Evolutionary conservation across 2,797 vertebrate species (phyloP).

Genomic region (Dermochelys coriacea): DNA sequence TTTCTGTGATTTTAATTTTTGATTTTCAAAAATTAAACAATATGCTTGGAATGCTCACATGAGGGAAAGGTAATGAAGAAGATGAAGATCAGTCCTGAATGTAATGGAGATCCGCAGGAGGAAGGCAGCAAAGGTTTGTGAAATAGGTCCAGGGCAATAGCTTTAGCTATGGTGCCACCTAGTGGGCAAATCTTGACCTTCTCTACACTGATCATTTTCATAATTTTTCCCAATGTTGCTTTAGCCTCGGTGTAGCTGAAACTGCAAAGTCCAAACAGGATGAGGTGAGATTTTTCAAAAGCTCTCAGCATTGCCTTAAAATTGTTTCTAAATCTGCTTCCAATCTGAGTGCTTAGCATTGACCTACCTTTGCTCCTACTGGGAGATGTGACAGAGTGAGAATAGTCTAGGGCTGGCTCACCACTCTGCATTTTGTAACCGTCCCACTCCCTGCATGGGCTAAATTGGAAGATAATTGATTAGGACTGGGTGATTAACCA

Average conservation of each 20-base stretch:
- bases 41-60: not conserved
- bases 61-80: rapidly evolving
- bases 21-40: not conserved
- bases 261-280: not conserved
- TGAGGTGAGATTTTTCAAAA: not conserved
- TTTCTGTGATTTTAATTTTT: not conserved
- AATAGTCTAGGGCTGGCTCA: not conserved
- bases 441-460: not conserved
- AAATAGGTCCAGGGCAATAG: rapidly evolving
- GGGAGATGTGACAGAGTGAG: not conserved
- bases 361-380: not conserved
- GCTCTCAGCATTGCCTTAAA: not conserved
- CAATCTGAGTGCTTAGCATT: not conserved
- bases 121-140: not conserved
- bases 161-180: slow-evolving; percentile 50
- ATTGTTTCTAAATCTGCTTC: not conserved
- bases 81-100: not conserved
- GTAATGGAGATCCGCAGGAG: not conserved
- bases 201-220: not conserved
- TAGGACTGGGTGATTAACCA: not conserved
- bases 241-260: not conserved
- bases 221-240: not conserved
- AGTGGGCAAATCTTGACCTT: not conserved
- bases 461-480: not conserved
- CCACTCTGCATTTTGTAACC: not conserved